Conservation (phyloP, 2,888 invertebrate species). For the Neuroscelio doddi region DNA sequence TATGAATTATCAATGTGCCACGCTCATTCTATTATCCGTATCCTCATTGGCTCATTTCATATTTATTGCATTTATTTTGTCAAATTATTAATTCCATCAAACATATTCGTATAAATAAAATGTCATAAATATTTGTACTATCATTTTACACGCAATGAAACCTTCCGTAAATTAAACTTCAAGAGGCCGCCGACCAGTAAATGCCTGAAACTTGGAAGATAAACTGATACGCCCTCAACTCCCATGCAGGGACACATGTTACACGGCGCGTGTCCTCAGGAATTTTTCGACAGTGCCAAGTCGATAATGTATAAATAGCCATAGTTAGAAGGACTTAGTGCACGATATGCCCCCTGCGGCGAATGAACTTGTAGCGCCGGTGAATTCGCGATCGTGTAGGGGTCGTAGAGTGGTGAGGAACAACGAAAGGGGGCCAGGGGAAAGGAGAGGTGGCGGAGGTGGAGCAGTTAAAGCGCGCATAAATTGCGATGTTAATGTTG, state of each 20-base stretch:
- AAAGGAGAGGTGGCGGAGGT: slow-evolving; percentile 1
- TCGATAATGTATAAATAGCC: slow-evolving; percentile 21
- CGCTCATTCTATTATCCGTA: too few relatives aligned
- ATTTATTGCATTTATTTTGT: too few relatives aligned
- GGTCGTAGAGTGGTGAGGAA: slow-evolving; percentile 13
- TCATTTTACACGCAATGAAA: too few relatives aligned
- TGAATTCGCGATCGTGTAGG: slow-evolving; percentile 64
- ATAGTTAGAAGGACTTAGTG: slow-evolving; percentile 15
- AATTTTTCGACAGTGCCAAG: neutral
- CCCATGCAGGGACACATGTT: slow-evolving; percentile 15
- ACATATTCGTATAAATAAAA: too few relatives aligned
- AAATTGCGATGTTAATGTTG: slow-evolving; percentile 69
- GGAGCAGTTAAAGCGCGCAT: slow-evolving; percentile 65
- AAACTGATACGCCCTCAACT: neutral
- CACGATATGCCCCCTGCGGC: slow-evolving; percentile 53
- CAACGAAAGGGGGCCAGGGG: slow-evolving; percentile 13
- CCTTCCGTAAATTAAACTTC: slow-evolving; percentile 1
- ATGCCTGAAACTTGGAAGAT: slow-evolving; percentile 1
- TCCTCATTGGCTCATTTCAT: too few relatives aligned
- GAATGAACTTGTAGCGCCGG: slow-evolving; percentile 63
- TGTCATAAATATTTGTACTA: too few relatives aligned
- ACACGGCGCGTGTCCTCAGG: neutral
- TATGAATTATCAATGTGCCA: too few relatives aligned
- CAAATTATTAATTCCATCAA: too few relatives aligned
- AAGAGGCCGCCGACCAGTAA: too few relatives aligned